Base-by-base conservation (phyloP, 2,888 invertebrate species). In the Pasiphila rectangulata region DNA sequence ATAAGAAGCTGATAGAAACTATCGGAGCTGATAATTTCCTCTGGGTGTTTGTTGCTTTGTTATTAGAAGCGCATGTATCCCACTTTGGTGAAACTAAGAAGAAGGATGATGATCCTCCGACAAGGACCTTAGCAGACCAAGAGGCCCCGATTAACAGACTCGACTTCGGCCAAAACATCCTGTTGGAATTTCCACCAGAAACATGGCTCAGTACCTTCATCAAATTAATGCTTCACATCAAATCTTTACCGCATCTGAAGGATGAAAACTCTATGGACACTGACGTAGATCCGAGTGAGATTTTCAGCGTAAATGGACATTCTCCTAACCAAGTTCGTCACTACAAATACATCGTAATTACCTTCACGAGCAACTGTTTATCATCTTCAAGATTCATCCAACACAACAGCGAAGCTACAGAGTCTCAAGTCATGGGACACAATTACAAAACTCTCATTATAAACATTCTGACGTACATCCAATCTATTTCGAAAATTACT, bases 281-380 rank as follows among this genome's bases (percentile, higher is more conserved):
- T 1, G 77, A 79, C 12, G 63, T 82, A 0, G 79, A 85, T 54
- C 79, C 83, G 0, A 70, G 76, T 43, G 85, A 90, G 20, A 86
- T 94, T 36, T 94, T 94, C 57, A 91, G 93, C 66, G 83, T 94
- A 0, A 89, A 88, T 4, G 86, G 89, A 0, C 92, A 93, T 60
- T 92, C 92, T 0, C 90, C 93, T 0, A 94, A 94, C 64, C 94
- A 96, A 59, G 83, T 96, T 40, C 90, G 96, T 1, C 96, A 97
- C 73, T 97, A 94, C 73, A 96, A 95, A 79, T 96, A 96, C 67
- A 90, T 93, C 0, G 85, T 94, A 15, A 84, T 97, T 10, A 93
- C 93, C 16, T 95, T 95, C 59, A 89, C 96, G 37, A 91, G 92
- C 4, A 90, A 89, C 10, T 87, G 96, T 24, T 83, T 96, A 38